Evolutionary conservation across 2,888 invertebrate genomes (phyloP), one percentile per base, ranked within the genome.

Genomic region (Cephus pulcher): DNA sequence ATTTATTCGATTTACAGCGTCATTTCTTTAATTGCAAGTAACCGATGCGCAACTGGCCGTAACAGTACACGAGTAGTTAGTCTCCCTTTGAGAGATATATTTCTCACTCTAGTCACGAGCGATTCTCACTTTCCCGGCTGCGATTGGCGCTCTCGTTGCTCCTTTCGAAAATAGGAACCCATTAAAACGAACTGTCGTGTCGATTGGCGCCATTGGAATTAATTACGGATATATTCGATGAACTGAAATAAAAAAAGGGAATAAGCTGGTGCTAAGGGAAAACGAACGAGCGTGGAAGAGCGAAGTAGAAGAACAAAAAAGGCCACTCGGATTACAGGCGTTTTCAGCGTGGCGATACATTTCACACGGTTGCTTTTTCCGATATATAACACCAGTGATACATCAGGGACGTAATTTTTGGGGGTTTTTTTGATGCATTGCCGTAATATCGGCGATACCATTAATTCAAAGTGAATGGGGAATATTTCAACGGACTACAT

Each of bases 401-500:
- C 84, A 88, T 88, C 88, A 87, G 85, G 84, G 83, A 83, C 78
- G 86, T 86, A 87, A 87, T 88, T 89, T 89, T 89, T 86, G 82
- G 87, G 84, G 79, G 76, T 80, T 56, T 86, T 88, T 88, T 89
- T 89, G 89, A 89, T 88, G 87, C 85, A 88, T 89, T 84, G 87
- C 85, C 83, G 87, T 86, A 87, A 87, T 89, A 89, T 88, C 88
- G 87, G 82, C 87, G 89, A 89, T 89, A 87, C 56, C 88, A 88
- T 89, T 89, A 88, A 89, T 88, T 87, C 86, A 86, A 86, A 83
- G 84, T 83, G 87, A 89, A 87, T 85, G 84, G 86, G 84, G 87
- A 87, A 86, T 88, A 86, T 85, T 87, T 88, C 85, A 88, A 83
- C 79, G 80, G 78, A 78, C 84, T 85, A 84, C 87, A 89, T 88